A percentile compares a stretch with the other conserved stretches of the same genome.
These are phyloP conservation scores for Pangasius mekongensis DNA, from an alignment of 2,797 vertebrate genomes.

Conservation along the genomic window DNA sequence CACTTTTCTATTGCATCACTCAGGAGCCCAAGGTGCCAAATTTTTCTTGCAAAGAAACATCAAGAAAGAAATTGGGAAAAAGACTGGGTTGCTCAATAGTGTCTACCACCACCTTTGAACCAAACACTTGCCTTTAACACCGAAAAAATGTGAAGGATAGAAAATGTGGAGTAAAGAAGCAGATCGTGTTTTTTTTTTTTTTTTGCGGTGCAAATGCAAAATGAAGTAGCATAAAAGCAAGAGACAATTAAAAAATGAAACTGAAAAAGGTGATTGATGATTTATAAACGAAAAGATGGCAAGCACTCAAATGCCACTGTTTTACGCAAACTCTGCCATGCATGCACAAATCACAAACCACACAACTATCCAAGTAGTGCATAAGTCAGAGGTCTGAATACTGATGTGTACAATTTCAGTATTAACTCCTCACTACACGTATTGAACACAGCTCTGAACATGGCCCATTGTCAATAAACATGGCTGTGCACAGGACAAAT, in stretches of 20 bases:
- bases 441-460: not conserved
- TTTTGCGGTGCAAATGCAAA: not conserved
- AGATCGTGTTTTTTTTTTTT: not conserved
- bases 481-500: not conserved
- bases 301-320: not conserved
- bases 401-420: not conserved
- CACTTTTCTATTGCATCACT: constrained; percentile 4
- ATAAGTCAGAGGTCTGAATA: not conserved
- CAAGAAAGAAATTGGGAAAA: not conserved
- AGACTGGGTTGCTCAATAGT: not conserved
- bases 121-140: not conserved
- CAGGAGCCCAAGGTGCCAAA: not conserved
- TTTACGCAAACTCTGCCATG: not conserved
- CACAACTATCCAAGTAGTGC: not conserved
- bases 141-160: not conserved
- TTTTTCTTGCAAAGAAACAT: not conserved
- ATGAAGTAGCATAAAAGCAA: not conserved
- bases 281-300: not conserved
- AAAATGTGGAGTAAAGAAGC: not conserved
- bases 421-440: not conserved
- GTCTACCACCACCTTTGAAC: not conserved
- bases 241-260: not conserved
- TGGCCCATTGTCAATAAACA: constrained; percentile 42
- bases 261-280: not conserved
- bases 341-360: not conserved